Evolutionary conservation across 2,113 vertebrate genomes (phyloP).

Genomic region (Oncorhynchus masou): DNA sequence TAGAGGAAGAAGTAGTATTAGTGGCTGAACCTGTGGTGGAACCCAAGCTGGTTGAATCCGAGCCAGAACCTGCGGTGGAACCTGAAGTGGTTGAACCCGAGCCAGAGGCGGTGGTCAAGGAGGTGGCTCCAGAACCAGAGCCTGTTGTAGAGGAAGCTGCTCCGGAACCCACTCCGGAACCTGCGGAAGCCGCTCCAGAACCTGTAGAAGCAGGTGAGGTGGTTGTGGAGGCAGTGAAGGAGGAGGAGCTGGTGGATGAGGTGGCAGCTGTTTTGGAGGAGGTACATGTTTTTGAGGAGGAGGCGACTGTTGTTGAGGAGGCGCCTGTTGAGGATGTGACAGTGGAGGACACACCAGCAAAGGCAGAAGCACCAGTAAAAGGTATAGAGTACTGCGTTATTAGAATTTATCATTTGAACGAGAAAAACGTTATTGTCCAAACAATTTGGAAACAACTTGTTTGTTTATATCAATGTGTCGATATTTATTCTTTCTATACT

Average conservation of each 20-base stretch:
- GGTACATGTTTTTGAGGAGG: neutral
- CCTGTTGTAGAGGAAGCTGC: conserved; percentile 17
- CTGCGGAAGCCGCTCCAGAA: neutral
- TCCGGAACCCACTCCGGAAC: conserved; percentile 2
- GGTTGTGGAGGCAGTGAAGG: neutral
- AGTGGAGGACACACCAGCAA: conserved; percentile 4
- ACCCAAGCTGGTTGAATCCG: conserved; percentile 11
- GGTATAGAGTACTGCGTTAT: conserved; percentile 39
- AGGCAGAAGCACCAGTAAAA: conserved; percentile 33
- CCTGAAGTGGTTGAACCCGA: neutral
- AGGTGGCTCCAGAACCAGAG: conserved; percentile 15
- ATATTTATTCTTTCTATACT: no score
- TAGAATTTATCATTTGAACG: neutral
- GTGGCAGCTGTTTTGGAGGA: neutral
- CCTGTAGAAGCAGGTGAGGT: neutral
- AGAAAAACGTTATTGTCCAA: neutral
- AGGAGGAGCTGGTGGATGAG: neutral
- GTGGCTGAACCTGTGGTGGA: conserved; percentile 12
- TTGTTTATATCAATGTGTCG: neutral
- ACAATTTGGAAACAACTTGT: neutral
- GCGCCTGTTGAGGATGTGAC: conserved; percentile 17
- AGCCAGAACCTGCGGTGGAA: neutral
- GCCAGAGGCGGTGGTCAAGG: neutral
- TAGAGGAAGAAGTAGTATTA: conserved; percentile 4
- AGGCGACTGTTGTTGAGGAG: neutral